Conservation (phyloP, 2,113 vertebrate species). For the Trematomus loennbergii region DNA sequence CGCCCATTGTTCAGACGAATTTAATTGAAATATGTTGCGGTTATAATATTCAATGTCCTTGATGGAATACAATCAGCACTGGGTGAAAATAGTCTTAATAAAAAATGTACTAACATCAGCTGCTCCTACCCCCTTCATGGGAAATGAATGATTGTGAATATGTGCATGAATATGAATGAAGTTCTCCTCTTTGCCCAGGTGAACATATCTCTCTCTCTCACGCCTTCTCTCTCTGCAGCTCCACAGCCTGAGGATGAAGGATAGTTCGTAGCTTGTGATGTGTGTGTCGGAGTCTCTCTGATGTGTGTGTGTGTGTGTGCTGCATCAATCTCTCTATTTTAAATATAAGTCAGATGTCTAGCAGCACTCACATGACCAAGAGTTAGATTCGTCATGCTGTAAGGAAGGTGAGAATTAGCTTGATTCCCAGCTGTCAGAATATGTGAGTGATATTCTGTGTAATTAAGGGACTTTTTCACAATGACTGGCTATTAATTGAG, state of each 20-base stretch:
- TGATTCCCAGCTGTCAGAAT: slow-evolving; percentile 2
- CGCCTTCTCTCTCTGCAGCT: slow-evolving; percentile 3
- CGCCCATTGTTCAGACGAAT: background rate
- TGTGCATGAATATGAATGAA: slow-evolving; percentile 32
- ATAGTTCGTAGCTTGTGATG: slow-evolving; percentile 23
- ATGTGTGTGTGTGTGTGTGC: slow-evolving; percentile 1
- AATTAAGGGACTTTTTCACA: background rate
- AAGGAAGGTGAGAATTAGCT: background rate
- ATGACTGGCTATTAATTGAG: slow-evolving; percentile 5
- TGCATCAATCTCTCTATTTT: slow-evolving; percentile 36
- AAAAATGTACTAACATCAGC: slow-evolving; percentile 4
- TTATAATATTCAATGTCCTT: slow-evolving; percentile 18
- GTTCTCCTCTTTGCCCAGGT: slow-evolving; percentile 1
- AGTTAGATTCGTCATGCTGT: background rate
- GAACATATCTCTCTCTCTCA: slow-evolving; percentile 10
- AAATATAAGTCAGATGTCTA: slow-evolving; percentile 5
- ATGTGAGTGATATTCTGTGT: background rate
- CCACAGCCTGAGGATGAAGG: slow-evolving; percentile 37
- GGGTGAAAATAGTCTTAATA: slow-evolving; percentile 21
- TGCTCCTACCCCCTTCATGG: background rate
- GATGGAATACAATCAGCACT: slow-evolving; percentile 5
- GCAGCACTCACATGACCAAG: background rate
- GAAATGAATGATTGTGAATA: slow-evolving; percentile 19
- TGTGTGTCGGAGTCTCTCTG: too few relatives aligned
- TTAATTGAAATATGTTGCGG: slow-evolving; percentile 9